phyloP scores from a whole-genome alignment of 2,113 vertebrate genomes.

The Phalacrocorax brasilianus region DNA sequence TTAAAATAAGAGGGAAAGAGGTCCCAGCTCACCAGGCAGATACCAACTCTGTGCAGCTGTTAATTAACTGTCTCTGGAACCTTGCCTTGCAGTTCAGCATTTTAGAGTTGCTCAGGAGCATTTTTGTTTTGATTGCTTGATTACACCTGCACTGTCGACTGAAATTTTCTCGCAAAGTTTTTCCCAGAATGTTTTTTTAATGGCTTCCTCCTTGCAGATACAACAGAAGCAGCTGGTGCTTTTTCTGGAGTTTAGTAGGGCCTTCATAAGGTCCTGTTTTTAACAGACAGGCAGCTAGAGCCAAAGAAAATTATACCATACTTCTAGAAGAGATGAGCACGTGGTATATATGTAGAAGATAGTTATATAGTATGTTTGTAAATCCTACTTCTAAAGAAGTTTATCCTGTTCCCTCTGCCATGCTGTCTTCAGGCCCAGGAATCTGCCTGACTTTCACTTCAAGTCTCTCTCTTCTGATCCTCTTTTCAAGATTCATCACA shows the following conservation, averaged over 20 bases:
- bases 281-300: neutral
- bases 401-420: neutral
- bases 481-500: neutral
- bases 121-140: neutral
- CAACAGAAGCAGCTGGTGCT: neutral
- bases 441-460: neutral
- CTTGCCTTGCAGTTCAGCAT: neutral
- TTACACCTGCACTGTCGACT: neutral
- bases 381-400: neutral
- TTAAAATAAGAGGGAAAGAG: neutral
- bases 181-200: neutral
- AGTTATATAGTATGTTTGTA: neutral
- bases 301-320: neutral
- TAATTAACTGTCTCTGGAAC: accelerated
- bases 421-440: neutral
- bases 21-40: neutral
- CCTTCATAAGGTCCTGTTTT: neutral
- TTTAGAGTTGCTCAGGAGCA: neutral
- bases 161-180: neutral
- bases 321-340: neutral
- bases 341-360: neutral
- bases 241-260: neutral
- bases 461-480: neutral
- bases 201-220: neutral
- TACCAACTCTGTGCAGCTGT: neutral